A percentile compares a stretch with the other conserved stretches of the same genome.
These are phyloP conservation scores for Podarcis muralis DNA, from an alignment of 2,113 vertebrate species.

Conservation along the genomic window DNA sequence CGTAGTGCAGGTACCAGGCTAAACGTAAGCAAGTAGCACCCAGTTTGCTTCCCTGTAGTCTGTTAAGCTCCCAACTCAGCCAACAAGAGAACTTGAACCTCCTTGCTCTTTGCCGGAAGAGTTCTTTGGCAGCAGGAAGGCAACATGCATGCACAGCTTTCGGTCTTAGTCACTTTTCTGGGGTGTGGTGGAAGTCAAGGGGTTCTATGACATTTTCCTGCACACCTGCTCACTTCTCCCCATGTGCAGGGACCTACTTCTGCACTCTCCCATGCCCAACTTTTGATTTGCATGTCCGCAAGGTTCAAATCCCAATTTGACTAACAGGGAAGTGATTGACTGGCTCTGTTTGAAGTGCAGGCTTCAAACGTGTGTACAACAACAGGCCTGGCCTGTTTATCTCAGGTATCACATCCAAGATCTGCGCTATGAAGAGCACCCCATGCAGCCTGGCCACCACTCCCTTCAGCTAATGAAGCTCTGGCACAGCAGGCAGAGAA, in stretches of 20 bases:
- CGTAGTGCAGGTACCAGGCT: too few species aligned
- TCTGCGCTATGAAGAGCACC: conserved; percentile 61
- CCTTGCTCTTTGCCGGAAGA: background rate
- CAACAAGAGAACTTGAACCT: background rate
- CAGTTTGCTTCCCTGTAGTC: background rate
- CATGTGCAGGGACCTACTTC: background rate
- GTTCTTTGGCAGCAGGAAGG: background rate
- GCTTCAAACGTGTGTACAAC: conserved; percentile 54
- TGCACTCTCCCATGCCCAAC: too few species aligned
- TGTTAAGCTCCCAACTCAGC: background rate
- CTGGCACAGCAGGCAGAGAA: conserved; percentile 59
- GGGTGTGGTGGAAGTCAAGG: background rate
- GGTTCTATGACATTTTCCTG: background rate
- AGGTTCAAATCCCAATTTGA: background rate
- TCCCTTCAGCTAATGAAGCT: conserved; percentile 68
- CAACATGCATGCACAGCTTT: background rate
- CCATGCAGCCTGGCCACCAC: conserved; percentile 60
- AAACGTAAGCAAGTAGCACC: background rate
- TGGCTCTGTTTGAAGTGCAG: background rate
- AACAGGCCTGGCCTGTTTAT: conserved; percentile 67
- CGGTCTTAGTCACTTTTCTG: background rate
- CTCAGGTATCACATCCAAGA: conserved; percentile 61
- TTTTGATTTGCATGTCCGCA: background rate
- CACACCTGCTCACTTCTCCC: background rate
- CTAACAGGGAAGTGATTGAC: background rate